Conservation (phyloP, 2,888 invertebrate genomes). For the Nomada hirtipes region DNA sequence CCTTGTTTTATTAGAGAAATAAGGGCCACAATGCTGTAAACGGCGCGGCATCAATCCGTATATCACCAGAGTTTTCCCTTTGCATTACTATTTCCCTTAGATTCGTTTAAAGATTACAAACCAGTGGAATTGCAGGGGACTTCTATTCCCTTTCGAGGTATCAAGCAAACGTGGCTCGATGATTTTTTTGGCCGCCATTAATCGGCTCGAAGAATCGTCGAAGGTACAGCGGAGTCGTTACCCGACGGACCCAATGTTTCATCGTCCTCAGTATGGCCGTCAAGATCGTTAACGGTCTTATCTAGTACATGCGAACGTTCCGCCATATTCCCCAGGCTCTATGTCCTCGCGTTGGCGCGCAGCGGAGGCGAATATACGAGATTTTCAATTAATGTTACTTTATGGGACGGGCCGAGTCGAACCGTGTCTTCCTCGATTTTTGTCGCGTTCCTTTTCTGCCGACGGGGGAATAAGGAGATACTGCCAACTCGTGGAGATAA, state of each 20-base stretch:
- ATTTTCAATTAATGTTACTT: slow-evolving; percentile 70
- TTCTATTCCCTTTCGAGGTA: not conserved
- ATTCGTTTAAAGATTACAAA: not conserved
- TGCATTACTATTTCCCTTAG: too few species aligned
- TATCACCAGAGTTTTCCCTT: not conserved
- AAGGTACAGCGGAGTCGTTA: not conserved
- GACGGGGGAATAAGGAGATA: slow-evolving; percentile 51
- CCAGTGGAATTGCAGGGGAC: not conserved
- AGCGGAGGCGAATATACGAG: slow-evolving; percentile 51
- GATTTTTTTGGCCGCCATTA: not conserved
- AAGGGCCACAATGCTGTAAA: not conserved
- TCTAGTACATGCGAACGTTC: slow-evolving; percentile 27
- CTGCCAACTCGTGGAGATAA: slow-evolving; percentile 60
- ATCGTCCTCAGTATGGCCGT: not conserved
- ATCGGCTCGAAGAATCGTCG: not conserved
- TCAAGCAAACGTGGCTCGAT: not conserved
- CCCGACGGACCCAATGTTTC: not conserved
- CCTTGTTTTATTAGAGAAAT: not conserved
- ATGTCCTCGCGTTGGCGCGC: slow-evolving; percentile 32
- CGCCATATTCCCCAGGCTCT: slow-evolving; percentile 18
- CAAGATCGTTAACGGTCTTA: slow-evolving; percentile 43
- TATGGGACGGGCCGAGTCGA: slow-evolving; percentile 57
- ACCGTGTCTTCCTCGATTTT: slow-evolving; percentile 46
- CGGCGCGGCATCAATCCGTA: not conserved
- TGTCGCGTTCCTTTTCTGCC: slow-evolving; percentile 45